A percentile compares a stretch with the other conserved stretches of the same genome.
Conservation (phyloP, 2,113 vertebrate genomes). For the Rutilus rutilus region DNA sequence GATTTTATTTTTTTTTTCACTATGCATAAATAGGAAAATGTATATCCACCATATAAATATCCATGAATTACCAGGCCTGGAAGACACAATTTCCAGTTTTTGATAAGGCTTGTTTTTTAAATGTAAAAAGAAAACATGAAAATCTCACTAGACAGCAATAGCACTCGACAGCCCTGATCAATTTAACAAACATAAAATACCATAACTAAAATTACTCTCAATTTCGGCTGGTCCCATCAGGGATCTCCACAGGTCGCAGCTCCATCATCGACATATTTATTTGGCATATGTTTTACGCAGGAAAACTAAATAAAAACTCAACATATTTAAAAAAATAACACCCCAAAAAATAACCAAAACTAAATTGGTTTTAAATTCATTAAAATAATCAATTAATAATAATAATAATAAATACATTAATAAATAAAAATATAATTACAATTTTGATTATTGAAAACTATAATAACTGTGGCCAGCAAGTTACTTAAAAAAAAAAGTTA, state of each 20-base stretch:
- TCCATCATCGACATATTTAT: not conserved
- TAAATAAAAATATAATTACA: no score
- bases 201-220: not conserved
- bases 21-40: not conserved
- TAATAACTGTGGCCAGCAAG: no score
- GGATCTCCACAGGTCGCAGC: not conserved
- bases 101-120: not conserved
- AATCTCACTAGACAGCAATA: no score
- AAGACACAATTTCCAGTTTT: not conserved
- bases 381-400: no score
- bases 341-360: no score
- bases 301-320: not conserved
- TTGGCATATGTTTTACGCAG: not conserved
- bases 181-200: no score
- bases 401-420: no score
- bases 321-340: not conserved
- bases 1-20: not conserved
- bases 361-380: no score
- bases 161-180: no score
- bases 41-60: not conserved
- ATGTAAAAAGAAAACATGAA: no score
- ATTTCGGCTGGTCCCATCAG: not conserved
- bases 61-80: not conserved
- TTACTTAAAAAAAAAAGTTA: no score
- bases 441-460: no score